Base-by-base conservation (phyloP, 2,113 vertebrate genomes). In the Etia nguti region DNA sequence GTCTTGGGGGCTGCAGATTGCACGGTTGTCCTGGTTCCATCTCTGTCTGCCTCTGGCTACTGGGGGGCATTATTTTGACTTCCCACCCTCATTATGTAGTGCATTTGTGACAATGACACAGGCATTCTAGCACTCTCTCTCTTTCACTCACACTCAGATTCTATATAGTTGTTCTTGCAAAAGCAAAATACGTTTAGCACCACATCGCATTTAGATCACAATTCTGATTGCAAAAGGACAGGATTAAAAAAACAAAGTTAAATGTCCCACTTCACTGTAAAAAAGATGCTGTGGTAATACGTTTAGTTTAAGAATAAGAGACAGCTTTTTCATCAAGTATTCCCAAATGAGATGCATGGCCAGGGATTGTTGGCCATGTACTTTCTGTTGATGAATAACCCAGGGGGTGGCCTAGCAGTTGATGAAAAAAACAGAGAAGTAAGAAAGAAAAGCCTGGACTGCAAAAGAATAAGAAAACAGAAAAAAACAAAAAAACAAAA, bases 351-450 rank as follows among this genome's bases (percentile, higher is more conserved):
- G 31, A 41, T 3, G 15, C 11, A 29, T n/a, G 0, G 18, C 54
- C 65, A 29, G 15, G 43, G 59, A 82, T 46, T 31, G 38, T 50
- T 73, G 34, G 54, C 20, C 1, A 18, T 70, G 55, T 7, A 13
- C 43, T 48, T 82, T 85, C 31, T 86, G 3, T 5, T 83, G 41
- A 86, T 60, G 59, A 79, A 85, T 56, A 8, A 77, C 43, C 24
- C 43, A 48, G 18, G 70, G 1, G 24, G 6, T 75, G 43, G 29
- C 54, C 54, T 56, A 12, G 24, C 5, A 12, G n/a, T 5, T 12
- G 54, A 56, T 12, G 22, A 24, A 55, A 55, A 22, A 12, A 56
- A 56, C 5, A 6, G n/a, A 11, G 54, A 12, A 56, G n/a, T n/a
- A n/a, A 22, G 22, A 87, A 26, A 52, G 15, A 68, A 57, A 81